Base-by-base conservation (phyloP, 2,888 invertebrate species). In the Agrochola macilenta region DNA sequence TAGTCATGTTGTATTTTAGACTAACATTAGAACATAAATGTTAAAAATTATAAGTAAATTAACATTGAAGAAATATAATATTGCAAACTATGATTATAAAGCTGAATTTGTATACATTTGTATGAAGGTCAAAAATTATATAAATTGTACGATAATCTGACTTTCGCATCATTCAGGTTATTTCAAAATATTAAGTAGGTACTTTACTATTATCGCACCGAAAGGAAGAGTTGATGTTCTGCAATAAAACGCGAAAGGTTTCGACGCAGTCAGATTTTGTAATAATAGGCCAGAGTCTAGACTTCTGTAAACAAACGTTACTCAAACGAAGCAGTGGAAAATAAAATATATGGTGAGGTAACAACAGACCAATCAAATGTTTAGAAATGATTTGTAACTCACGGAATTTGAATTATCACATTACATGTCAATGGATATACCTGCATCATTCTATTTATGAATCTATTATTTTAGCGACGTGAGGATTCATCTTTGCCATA, bases 201-300 rank as follows among this genome's bases (percentile, higher is more conserved):
- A 68, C 64, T 75, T 75, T 7, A 65, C 58, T 69, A 72, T 73
- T 30, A 71, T 58, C 4, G 49, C 35, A 65, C 70, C 30, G 65
- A 74, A 79, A 84, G 61, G 83, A 76, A 72, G 75, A 73, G 43
- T 39, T 26, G 20, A 57, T n/a, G 17, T 83, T 82, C 46, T 72
- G 82, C 77, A 87, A 87, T 72, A 82, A 63, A 71, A 71, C 61
- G 69, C 76, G 30, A 85, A 87, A 87, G 82, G 86, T 84, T 81
- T 70, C 60, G 78, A 79, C 73, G 74, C 23, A 63, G 61, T 23
- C 49, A 52, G 43, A 49, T 81, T 81, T 61, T 35, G 74, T 64
- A 80, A 83, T 83, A 73, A 75, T 65, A 68, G 52, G 52, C 20
- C 20, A 69, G 35, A 35, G 75, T 75, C 78, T 78, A 84, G 78